Conservation (phyloP, 2,113 vertebrate species). For the Cichladusa arquata region DNA sequence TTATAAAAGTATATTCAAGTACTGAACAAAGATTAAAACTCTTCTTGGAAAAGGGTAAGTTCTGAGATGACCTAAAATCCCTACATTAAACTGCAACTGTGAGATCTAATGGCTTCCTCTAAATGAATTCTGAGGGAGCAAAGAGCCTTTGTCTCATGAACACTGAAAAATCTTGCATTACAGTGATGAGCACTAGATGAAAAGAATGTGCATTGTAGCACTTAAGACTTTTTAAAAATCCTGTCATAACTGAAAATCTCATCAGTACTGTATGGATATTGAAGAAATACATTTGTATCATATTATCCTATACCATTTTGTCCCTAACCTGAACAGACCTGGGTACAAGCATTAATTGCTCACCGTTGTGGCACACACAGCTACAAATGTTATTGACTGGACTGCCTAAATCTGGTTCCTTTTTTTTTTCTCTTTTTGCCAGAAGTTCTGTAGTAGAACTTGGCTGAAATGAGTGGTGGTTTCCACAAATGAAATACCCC, state of each 20-base stretch:
- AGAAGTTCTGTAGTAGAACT: background rate
- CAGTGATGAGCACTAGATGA: background rate
- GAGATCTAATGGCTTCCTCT: conserved; percentile 38
- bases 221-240: background rate
- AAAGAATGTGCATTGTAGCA: background rate
- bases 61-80: conserved; percentile 49
- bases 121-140: conserved; percentile 40
- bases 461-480: background rate
- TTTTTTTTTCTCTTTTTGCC: background rate
- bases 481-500: background rate
- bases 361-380: background rate
- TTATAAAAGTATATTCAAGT: conserved; percentile 48
- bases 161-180: background rate
- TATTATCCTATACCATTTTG: background rate
- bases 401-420: background rate
- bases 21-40: conserved; percentile 44
- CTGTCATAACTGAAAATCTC: background rate
- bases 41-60: conserved; percentile 41
- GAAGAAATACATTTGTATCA: background rate
- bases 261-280: background rate
- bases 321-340: background rate
- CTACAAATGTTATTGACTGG: background rate
- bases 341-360: background rate
- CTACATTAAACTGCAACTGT: conserved; percentile 22
- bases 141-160: background rate